Evolutionary conservation across 2,888 invertebrate genomes (phyloP).

Genomic region (Anthophora plumipes): DNA sequence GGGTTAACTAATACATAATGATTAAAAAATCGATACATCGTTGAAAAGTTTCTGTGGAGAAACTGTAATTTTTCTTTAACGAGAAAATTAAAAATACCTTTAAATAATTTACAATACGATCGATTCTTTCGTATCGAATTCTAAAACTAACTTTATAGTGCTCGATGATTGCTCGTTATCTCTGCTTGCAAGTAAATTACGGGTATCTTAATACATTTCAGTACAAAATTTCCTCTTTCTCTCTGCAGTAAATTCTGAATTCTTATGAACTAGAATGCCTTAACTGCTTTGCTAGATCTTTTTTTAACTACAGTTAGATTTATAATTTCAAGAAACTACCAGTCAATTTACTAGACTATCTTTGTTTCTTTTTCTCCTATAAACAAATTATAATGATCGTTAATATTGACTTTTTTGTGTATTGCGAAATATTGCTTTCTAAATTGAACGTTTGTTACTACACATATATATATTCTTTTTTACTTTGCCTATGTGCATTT

Average conservation of each 20-base stretch:
- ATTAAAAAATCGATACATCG: no score
- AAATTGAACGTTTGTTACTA: not conserved
- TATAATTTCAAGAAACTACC: slow-evolving; percentile 6
- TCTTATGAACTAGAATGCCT: slow-evolving; percentile 16
- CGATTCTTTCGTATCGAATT: not conserved
- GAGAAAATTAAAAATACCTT: not conserved
- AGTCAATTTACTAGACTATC: not conserved
- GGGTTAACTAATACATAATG: no score
- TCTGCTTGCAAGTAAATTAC: not conserved
- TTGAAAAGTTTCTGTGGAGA: not conserved
- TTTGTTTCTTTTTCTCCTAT: not conserved
- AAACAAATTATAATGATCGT: slow-evolving; percentile 31
- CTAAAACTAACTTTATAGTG: not conserved
- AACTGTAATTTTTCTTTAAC: not conserved
- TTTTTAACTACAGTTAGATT: slow-evolving; percentile 19
- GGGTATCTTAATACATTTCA: not conserved
- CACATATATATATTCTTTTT: no score
- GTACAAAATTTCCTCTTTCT: not conserved
- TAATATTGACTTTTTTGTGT: not conserved
- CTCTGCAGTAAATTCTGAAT: slow-evolving; percentile 3
- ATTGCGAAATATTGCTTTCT: slow-evolving; percentile 1
- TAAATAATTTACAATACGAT: not conserved
- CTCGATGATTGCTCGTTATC: slow-evolving; percentile 43
- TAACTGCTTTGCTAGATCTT: slow-evolving; percentile 22
- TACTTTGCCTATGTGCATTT: not conserved